Evolutionary conservation across 1,140 invertebrate species (phyloP).

Genomic region (Drosophila jambulina): DNA sequence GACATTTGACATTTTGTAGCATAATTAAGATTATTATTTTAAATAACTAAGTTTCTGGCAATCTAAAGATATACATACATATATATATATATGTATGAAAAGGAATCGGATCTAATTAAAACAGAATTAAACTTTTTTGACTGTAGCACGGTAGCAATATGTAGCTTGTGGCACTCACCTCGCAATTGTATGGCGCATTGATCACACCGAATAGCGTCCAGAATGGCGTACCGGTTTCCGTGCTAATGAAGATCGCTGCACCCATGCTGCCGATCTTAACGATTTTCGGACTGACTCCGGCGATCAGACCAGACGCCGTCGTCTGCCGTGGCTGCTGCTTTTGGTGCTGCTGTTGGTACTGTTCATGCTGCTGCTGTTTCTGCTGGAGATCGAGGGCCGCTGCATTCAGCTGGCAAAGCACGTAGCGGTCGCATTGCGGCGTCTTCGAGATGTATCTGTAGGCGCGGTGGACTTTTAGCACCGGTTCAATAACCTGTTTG

Average conservation of each 20-base stretch:
- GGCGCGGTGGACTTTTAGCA: slow-evolving; percentile 90
- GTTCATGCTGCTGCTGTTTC: slow-evolving; percentile 59
- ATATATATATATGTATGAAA: not conserved
- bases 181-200: slow-evolving; percentile 86
- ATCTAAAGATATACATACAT: no score
- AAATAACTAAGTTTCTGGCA: no score
- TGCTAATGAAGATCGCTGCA: slow-evolving; percentile 86
- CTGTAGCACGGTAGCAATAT: not conserved
- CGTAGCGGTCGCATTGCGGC: slow-evolving; percentile 90
- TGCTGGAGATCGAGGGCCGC: slow-evolving; percentile 85
- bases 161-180: slow-evolving; percentile 82
- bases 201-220: slow-evolving; percentile 87
- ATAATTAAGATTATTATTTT: no score
- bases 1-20: no score
- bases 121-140: not conserved
- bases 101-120: not conserved
- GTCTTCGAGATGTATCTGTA: slow-evolving; percentile 89
- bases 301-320: slow-evolving; percentile 76
- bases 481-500: slow-evolving; percentile 89
- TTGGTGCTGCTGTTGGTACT: slow-evolving; percentile 72
- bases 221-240: slow-evolving; percentile 86
- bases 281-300: slow-evolving; percentile 88
- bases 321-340: slow-evolving; percentile 51
- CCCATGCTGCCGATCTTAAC: slow-evolving; percentile 90
- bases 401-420: slow-evolving; percentile 91